Conservation (phyloP, 2,797 vertebrate genomes). For the Forpus xanthops region DNA sequence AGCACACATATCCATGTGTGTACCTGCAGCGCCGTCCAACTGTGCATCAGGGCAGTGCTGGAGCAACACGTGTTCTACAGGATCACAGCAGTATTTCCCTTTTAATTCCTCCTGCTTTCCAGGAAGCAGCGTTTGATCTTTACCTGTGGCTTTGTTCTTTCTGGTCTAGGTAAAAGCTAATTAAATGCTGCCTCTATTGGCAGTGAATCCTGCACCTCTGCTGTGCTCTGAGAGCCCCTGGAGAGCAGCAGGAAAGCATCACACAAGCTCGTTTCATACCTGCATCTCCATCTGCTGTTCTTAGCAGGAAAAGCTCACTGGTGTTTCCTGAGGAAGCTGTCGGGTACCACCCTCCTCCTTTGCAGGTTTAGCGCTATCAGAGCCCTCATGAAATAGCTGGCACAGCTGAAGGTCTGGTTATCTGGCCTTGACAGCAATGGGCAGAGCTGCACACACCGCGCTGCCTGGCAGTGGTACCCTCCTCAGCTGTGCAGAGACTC, state of each 20-base stretch:
- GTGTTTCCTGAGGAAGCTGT: not conserved
- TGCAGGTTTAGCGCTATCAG: not conserved
- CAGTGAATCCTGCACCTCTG: not conserved
- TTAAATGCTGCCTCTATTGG: not conserved
- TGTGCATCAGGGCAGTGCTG: not conserved
- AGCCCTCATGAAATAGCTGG: not conserved
- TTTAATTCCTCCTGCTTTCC: not conserved
- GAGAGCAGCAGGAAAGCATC: not conserved
- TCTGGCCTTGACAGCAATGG: not conserved
- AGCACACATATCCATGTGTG: fast-evolving
- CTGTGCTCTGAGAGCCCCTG: not conserved
- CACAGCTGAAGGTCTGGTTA: fast-evolving
- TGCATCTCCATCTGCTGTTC: not conserved
- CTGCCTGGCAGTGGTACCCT: not conserved
- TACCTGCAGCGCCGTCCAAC: not conserved
- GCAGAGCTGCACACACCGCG: not conserved
- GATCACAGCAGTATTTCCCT: not conserved
- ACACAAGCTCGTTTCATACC: not conserved
- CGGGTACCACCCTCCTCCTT: not conserved
- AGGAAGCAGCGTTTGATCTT: conserved; percentile 24
- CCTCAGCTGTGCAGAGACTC: not conserved
- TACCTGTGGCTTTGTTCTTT: conserved; percentile 1
- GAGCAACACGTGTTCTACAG: not conserved
- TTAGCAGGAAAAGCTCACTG: not conserved
- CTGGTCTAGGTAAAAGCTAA: not conserved